phyloP scores from a whole-genome alignment of 2,797 vertebrate species.

The Malurus splendens region DNA sequence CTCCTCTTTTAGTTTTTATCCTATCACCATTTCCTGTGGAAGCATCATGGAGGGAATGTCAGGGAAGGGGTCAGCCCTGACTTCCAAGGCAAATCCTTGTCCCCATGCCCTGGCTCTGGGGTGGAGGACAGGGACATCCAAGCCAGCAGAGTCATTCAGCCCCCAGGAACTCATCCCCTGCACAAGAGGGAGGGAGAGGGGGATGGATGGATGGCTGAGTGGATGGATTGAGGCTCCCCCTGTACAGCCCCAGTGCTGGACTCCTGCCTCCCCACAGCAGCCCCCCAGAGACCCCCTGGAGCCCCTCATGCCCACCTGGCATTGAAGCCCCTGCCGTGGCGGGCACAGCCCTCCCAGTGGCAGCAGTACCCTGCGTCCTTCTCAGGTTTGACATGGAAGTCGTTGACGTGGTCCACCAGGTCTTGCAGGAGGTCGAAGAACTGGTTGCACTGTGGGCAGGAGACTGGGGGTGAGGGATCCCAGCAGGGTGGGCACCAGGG shows the following conservation, averaged over 20 bases:
- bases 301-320: conserved; percentile 76
- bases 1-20: not conserved
- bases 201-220: not conserved
- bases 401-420: conserved; percentile 94
- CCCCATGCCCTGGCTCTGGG: accelerated
- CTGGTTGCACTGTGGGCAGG: conserved; percentile 84
- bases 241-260: not conserved
- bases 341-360: conserved; percentile 96
- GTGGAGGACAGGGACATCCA: not conserved
- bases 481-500: not conserved
- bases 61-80: not conserved
- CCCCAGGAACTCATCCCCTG: too few relatives aligned
- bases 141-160: not conserved
- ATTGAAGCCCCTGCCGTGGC: conserved; percentile 93
- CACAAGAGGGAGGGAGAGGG: not conserved
- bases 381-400: conserved; percentile 94
- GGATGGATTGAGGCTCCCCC: not conserved
- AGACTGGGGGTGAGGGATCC: not conserved
- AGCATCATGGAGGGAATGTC: not conserved
- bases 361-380: conserved; percentile 96
- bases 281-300: not conserved
- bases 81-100: not conserved
- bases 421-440: conserved; percentile 95
- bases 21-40: not conserved
- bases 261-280: not conserved